phyloP scores from a whole-genome alignment of 2,113 vertebrate genomes.

The Poeciliopsis turrubarensis region DNA sequence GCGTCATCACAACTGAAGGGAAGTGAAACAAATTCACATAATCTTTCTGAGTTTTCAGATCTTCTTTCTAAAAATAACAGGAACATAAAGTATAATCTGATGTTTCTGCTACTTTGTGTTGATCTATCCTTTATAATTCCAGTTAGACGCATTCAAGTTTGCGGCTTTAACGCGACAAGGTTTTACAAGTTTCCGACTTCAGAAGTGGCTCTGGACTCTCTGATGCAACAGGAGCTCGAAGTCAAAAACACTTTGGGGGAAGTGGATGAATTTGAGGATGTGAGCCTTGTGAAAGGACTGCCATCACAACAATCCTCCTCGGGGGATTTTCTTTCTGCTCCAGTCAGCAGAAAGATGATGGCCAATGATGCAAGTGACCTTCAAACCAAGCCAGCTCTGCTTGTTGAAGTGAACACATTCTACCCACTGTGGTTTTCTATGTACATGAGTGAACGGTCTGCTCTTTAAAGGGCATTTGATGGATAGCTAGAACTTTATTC shows the following conservation, averaged over 20 bases:
- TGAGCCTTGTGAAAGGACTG: constrained; percentile 46
- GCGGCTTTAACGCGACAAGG: neutral
- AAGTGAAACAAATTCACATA: no score
- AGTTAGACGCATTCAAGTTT: neutral
- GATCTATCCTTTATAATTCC: neutral
- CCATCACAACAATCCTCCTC: neutral
- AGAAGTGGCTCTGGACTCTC: neutral
- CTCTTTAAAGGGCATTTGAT: constrained; percentile 16
- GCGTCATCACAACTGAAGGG: no score
- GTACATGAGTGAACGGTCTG: constrained; percentile 5
- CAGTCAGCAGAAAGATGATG: constrained; percentile 35
- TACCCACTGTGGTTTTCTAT: constrained; percentile 14
- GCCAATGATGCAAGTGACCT: constrained; percentile 43
- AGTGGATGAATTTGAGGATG: constrained; percentile 24
- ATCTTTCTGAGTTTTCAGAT: neutral
- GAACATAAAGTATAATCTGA: neutral
- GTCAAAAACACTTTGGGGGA: constrained; percentile 9
- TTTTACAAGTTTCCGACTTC: neutral
- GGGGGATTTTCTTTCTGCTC: constrained; percentile 25
- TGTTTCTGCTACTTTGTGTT: neutral
- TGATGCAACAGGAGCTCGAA: neutral
- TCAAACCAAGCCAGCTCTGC: constrained; percentile 14
- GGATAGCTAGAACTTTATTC: constrained; percentile 18
- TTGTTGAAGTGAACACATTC: constrained; percentile 9
- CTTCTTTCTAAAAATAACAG: neutral